phyloP scores from a whole-genome alignment of 1,140 invertebrate genomes.

The Sipha flava region DNA sequence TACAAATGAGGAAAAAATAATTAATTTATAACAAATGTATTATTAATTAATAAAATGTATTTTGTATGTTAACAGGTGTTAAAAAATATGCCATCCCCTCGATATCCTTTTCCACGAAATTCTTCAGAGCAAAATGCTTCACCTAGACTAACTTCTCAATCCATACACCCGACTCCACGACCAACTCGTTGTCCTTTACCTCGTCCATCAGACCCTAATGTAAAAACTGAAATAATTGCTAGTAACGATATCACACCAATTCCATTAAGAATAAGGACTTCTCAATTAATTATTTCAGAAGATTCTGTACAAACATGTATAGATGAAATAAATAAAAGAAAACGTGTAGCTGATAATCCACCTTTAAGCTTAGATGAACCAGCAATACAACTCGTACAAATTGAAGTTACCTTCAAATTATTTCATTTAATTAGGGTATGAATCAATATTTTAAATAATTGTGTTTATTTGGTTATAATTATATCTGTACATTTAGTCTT shows the following conservation, averaged over 20 bases:
- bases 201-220: not conserved
- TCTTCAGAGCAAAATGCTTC: not conserved
- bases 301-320: not conserved
- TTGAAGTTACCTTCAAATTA: constrained; percentile 8
- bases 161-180: not conserved
- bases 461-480: too few species aligned
- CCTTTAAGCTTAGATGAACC: not conserved
- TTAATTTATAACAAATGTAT: not conserved
- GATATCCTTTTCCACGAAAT: not conserved
- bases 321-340: constrained; percentile 2
- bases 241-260: not conserved
- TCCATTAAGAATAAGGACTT: not conserved
- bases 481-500: too few species aligned
- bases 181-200: not conserved
- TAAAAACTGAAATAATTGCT: not conserved
- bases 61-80: not conserved
- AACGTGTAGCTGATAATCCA: not conserved
- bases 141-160: not conserved
- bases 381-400: not conserved
- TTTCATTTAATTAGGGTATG: constrained; percentile 19
- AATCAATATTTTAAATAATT: not conserved
- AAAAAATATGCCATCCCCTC: not conserved
- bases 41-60: not conserved
- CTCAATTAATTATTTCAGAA: not conserved
- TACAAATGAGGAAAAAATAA: not conserved